Conservation (phyloP, 2,113 vertebrate species). For the Takifugu flavidus region DNA sequence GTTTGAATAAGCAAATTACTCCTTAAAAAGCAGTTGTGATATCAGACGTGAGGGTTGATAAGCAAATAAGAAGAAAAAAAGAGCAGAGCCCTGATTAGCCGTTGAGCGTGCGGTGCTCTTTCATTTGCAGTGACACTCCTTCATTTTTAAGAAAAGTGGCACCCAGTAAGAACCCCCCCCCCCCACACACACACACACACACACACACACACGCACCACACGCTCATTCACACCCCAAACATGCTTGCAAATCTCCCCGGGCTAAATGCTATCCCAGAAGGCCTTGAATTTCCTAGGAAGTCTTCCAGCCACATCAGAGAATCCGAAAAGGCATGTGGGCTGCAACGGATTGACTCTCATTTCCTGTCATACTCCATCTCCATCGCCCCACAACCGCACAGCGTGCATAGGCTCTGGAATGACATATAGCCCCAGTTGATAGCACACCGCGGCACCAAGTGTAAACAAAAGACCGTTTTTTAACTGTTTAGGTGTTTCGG, state of each 20-base stretch:
- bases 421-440: conserved; percentile 38
- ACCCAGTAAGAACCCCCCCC: neutral
- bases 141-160: conserved; percentile 31
- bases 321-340: conserved; percentile 56
- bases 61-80: conserved; percentile 8
- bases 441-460: conserved; percentile 22
- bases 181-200: conserved; percentile 8
- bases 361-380: conserved; percentile 56
- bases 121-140: conserved; percentile 20
- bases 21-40: too few relatives aligned
- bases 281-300: conserved; percentile 59
- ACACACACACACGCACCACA: conserved; percentile 17
- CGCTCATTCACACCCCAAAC: conserved; percentile 31
- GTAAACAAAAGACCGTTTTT: conserved; percentile 51
- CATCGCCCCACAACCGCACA: conserved; percentile 53
- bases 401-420: conserved; percentile 50
- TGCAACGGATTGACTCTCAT: conserved; percentile 65
- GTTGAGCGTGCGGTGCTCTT: conserved; percentile 17
- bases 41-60: too few relatives aligned
- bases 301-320: conserved; percentile 68
- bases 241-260: conserved; percentile 38
- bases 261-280: conserved; percentile 56
- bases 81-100: neutral
- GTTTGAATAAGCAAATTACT: too few relatives aligned
- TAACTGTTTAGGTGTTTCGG: conserved; percentile 31